These are phyloP conservation scores for Eueides isabella DNA, from an alignment of 1,140 invertebrate genomes.

Conservation along the genomic window DNA sequence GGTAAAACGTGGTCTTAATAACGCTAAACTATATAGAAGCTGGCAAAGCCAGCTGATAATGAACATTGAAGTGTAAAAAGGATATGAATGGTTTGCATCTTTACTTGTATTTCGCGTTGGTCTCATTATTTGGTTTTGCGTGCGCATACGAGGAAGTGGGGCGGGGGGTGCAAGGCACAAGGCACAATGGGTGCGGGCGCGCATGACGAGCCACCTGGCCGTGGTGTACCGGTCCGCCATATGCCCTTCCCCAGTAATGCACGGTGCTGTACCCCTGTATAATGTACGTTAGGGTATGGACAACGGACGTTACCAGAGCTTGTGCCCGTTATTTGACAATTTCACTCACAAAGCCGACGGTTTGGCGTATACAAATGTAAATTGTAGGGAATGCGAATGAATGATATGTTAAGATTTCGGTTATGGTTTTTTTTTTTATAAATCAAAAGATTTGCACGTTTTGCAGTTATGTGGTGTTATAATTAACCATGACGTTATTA, in stretches of 20 bases:
- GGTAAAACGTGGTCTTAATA: constrained; percentile 15
- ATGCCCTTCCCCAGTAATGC: constrained; percentile 64
- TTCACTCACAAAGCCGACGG: constrained; percentile 23
- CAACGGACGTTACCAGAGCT: constrained; percentile 28
- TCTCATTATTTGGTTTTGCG: constrained; percentile 50
- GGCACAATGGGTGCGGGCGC: constrained; percentile 74
- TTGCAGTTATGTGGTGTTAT: background rate
- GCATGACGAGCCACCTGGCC: constrained; percentile 77
- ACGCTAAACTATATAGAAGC: constrained; percentile 33
- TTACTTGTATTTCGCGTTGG: constrained; percentile 41
- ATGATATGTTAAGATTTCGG: background rate
- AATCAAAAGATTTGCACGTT: too few species aligned
- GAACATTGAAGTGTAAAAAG: constrained; percentile 26
- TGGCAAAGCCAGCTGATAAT: constrained; percentile 35
- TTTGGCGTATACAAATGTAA: constrained; percentile 32
- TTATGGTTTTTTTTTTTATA: background rate
- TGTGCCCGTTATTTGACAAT: constrained; percentile 21
- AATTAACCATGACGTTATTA: too few species aligned
- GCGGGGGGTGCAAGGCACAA: constrained; percentile 28
- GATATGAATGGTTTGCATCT: constrained; percentile 20
- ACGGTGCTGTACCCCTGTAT: constrained; percentile 37
- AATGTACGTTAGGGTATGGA: constrained; percentile 28
- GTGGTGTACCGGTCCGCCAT: constrained; percentile 75
- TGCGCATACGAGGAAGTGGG: constrained; percentile 30
- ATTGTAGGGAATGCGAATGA: constrained; percentile 22